Percentiles rank a stretch among this genome's conserved stretches.
Conservation (phyloP, 2,888 invertebrate species). For the Athripsodes cinereus region DNA sequence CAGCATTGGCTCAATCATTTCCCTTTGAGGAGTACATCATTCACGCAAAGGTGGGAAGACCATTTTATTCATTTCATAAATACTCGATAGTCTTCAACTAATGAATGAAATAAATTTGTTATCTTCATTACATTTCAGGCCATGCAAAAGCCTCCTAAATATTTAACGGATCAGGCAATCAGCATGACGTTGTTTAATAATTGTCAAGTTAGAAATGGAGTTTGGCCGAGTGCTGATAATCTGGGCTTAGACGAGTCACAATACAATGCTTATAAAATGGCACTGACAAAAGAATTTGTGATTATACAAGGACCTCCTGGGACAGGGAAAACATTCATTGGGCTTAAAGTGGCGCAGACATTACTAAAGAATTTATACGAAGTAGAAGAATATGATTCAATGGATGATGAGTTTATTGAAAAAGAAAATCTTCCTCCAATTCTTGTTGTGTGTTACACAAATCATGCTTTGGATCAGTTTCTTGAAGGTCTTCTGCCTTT, state of each 20-base stretch:
- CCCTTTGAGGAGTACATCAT: slow-evolving; percentile 67
- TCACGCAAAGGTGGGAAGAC: slow-evolving; percentile 39
- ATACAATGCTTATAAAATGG: slow-evolving; percentile 57
- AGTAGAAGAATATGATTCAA: neutral
- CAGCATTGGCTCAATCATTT: slow-evolving; percentile 49
- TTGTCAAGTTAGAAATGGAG: neutral
- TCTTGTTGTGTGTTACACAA: slow-evolving; percentile 75
- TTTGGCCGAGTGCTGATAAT: slow-evolving; percentile 44
- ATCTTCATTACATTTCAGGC: neutral
- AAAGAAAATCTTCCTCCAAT: slow-evolving; percentile 44
- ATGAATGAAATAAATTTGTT: neutral
- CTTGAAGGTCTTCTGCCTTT: slow-evolving; percentile 59
- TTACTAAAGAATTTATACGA: slow-evolving; percentile 52
- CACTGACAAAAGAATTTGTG: slow-evolving; percentile 64
- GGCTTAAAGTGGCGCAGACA: slow-evolving; percentile 65
- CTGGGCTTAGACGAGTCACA: slow-evolving; percentile 62
- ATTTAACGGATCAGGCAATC: neutral
- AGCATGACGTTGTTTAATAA: neutral
- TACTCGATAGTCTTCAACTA: too few species aligned
- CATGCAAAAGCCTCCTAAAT: neutral
- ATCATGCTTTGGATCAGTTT: slow-evolving; percentile 84
- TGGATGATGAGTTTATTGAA: too few species aligned
- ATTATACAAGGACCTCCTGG: slow-evolving; percentile 86
- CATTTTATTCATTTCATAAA: neutral
- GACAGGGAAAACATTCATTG: slow-evolving; percentile 79